These are phyloP conservation scores for Psilanteris sp. DNA, from an alignment of 1,140 invertebrate genomes.

Conservation along the genomic window DNA sequence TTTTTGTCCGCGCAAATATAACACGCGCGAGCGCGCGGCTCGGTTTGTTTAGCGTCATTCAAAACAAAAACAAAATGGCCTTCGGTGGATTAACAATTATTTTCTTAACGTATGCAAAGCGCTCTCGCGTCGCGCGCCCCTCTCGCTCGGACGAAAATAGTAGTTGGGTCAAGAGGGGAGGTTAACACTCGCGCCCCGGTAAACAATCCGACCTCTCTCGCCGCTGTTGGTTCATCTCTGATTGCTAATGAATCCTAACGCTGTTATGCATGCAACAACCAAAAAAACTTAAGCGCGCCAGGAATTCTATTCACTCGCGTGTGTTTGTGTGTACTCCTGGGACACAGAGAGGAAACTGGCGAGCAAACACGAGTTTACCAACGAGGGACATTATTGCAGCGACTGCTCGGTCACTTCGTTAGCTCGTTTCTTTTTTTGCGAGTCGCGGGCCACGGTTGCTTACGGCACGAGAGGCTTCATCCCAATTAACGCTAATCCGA, in stretches of 20 bases:
- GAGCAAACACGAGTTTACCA: constrained; percentile 77
- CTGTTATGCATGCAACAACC: constrained; percentile 79
- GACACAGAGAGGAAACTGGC: constrained; percentile 71
- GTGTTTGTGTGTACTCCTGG: constrained; percentile 70
- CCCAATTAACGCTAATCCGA: constrained; percentile 31
- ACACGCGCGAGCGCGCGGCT: neutral
- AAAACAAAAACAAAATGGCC: constrained; percentile 38
- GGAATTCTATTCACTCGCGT: constrained; percentile 67
- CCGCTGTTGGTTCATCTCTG: constrained; percentile 75
- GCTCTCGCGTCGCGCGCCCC: neutral
- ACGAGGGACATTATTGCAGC: constrained; percentile 69
- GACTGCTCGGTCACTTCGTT: constrained; percentile 75
- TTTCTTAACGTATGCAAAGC: constrained; percentile 33
- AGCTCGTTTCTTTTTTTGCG: constrained; percentile 73
- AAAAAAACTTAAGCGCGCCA: constrained; percentile 73
- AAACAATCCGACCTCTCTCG: constrained; percentile 72
- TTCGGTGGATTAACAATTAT: constrained; percentile 30
- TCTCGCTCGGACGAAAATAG: constrained; percentile 1
- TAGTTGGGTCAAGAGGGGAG: constrained; percentile 49
- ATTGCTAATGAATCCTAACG: constrained; percentile 81
- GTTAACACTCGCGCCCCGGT: constrained; percentile 67
- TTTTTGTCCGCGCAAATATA: constrained; percentile 48
- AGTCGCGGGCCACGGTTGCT: no score
- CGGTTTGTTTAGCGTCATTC: constrained; percentile 13
- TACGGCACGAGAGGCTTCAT: constrained; percentile 55